Evolutionary conservation across 30 jellyfish, hydroid and myxozoan species (phyloP), one percentile per base, ranked within the genome.

Genomic region (Sanderia malayensis): DNA sequence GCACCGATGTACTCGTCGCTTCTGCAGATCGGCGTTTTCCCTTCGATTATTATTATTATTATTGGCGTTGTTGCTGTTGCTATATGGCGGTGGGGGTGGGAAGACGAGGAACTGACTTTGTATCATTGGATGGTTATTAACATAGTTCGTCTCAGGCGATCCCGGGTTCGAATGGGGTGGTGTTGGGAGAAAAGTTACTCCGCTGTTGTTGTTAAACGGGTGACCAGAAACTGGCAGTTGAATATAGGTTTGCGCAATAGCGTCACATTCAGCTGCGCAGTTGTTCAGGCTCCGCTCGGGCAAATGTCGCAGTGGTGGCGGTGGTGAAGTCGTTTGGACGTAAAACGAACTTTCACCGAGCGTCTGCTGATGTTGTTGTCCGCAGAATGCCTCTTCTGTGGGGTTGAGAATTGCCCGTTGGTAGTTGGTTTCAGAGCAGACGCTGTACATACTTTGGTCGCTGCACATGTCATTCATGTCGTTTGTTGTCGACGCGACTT

Each of bases 81-180:
- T 55, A 80, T 81, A 78, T 27, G 93, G 93, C 27, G 95, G 92
- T 26, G 93, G 97, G 21, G 79, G 94, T 29, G 93, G 76, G 61
- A 71, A 88, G 8, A 88, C 41, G 45, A 73, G 19, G 76, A 27
- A 75, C 61, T 79, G 94, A 49, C 46, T 74, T 31, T 78, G 58
- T 21, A 66, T 71, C 18, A 68, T 75, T 46, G 66, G 80, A 21
- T 25, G 82, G 29, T 9, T n/a, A n/a, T 26, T 44, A 33, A 3
- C 44, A 44, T 53, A 44, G 85, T 24, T 32, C 84, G 53, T 30
- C 61, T 79, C 95, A 6, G 90, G 92, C 31, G 91, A 85, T 44
- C 86, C 87, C 7, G 95, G 95, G 73, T 62, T 67, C 29, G 95
- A 85, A 44, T 74, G 95, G 0, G 95, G 95, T 53, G 95, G 95